Evolutionary conservation across 2,797 vertebrate genomes (phyloP).

Genomic region (Bradypus variegatus): DNA sequence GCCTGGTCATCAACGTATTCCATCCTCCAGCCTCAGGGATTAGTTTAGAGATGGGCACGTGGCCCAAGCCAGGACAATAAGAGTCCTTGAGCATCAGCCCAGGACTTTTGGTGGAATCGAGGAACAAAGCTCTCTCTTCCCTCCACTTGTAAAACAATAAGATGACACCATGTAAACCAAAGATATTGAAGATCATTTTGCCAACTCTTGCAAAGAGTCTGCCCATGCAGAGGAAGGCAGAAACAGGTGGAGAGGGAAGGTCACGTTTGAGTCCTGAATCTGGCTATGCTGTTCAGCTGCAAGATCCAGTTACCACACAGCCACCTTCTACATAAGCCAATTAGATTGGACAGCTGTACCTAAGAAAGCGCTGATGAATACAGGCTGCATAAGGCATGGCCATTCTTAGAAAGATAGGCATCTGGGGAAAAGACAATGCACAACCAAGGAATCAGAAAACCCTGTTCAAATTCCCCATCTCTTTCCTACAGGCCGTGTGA

Average conservation of each 20-base stretch:
- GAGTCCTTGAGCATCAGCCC: not conserved
- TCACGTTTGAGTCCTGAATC: not conserved
- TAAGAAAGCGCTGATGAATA: not conserved
- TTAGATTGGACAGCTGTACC: not conserved
- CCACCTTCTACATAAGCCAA: not conserved
- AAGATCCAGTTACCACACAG: not conserved
- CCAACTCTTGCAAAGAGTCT: not conserved
- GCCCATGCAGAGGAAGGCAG: not conserved
- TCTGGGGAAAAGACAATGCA: not conserved
- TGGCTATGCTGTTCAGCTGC: not conserved
- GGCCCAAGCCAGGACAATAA: not conserved
- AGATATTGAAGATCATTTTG: not conserved
- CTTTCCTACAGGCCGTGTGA: not conserved
- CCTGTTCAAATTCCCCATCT: not conserved
- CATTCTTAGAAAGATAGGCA: not conserved
- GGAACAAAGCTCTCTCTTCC: not conserved
- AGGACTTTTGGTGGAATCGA: not conserved
- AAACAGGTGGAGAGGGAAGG: not conserved
- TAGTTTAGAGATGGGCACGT: not conserved
- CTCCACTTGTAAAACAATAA: not conserved
- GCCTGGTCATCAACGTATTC: not conserved
- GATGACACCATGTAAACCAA: not conserved
- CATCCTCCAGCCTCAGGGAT: no score
- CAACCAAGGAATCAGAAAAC: not conserved
- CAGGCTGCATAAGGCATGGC: not conserved